Evolutionary conservation across 2,797 vertebrate genomes (phyloP), one percentile per base, ranked within the genome.

Genomic region (Gymnodraco acuticeps): DNA sequence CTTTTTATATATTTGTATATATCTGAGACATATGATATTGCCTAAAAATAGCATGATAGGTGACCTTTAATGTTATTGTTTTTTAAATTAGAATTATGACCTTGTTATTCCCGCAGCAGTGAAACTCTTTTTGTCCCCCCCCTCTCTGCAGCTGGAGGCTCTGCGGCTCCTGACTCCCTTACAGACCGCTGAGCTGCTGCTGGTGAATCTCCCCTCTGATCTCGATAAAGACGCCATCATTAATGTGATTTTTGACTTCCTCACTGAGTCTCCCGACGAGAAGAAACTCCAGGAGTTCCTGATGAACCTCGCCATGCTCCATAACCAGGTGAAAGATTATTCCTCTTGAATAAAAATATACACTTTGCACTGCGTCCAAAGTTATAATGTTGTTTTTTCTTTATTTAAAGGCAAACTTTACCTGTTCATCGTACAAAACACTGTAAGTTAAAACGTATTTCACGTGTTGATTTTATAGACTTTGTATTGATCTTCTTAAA

Each of bases 181-280:
- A 4, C 94, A 95, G 82, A 80, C 14, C 0, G 91, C 83, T 4
- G 84, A 92, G 75, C 79, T 95, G 69, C 65, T 95, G 75, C 46
- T 87, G 38, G 48, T 81, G 41, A 64, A 14, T 17, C 53, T 60
- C 60, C 69, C 87, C 6, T 13, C 11, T 51, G 79, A 84, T 8
- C 78, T 74, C 2, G 74, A 83, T 1, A 83, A 78, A 78, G 74
- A 80, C 0, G 27, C 62, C 46, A 4, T 93, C 72, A 92, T 94
- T 52, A 77, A 87, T 8, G 8, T 0, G 2, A 70, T 94, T 51
- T 93, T 95, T 17, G 78, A 93, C 59, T 71, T 75, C 65, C 75
- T 94, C 67, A 79, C 70, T 0, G 14, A 67, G 2, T 51, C 75
- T 9, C 64, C 83, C 0, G 7, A 75, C 0, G 9, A 78, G 11